Conservation (phyloP, 2,113 vertebrate species). For the Leuciscus idus region DNA sequence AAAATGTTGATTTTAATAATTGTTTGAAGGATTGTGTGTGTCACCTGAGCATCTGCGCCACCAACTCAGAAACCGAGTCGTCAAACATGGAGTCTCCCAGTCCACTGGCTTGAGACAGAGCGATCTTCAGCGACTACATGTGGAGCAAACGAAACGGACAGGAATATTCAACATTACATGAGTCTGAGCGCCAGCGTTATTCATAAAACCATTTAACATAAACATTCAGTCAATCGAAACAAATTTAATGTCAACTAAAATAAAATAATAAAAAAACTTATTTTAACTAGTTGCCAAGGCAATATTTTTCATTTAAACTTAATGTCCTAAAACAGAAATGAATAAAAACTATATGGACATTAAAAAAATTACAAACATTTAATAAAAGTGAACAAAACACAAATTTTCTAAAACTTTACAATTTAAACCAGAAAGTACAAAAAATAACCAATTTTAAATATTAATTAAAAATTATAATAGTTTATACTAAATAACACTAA, state of each 20-base stretch:
- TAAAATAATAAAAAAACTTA: too few species aligned
- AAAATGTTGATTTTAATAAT: too few species aligned
- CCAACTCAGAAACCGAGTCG: conserved; percentile 77
- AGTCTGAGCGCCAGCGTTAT: neutral
- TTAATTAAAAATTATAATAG: neutral
- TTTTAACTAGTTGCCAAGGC: neutral
- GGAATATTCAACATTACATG: neutral
- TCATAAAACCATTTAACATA: neutral
- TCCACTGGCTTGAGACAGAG: conserved; percentile 85
- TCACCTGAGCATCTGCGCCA: conserved; percentile 90
- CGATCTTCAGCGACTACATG: conserved; percentile 89
- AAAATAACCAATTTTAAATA: neutral
- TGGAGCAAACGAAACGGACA: neutral
- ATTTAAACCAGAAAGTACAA: too few species aligned
- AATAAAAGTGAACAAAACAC: neutral
- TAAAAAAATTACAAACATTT: neutral
- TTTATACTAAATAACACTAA: too few species aligned
- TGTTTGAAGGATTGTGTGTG: neutral
- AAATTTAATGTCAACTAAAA: neutral
- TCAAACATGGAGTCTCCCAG: conserved; percentile 89
- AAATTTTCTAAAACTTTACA: too few species aligned
- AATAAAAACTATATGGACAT: neutral
- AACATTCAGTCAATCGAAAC: neutral
- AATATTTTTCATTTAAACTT: neutral
- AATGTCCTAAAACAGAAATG: neutral